These are phyloP conservation scores for Muraenolepis orangiensis DNA, from an alignment of 2,797 vertebrate species.

Conservation along the genomic window DNA sequence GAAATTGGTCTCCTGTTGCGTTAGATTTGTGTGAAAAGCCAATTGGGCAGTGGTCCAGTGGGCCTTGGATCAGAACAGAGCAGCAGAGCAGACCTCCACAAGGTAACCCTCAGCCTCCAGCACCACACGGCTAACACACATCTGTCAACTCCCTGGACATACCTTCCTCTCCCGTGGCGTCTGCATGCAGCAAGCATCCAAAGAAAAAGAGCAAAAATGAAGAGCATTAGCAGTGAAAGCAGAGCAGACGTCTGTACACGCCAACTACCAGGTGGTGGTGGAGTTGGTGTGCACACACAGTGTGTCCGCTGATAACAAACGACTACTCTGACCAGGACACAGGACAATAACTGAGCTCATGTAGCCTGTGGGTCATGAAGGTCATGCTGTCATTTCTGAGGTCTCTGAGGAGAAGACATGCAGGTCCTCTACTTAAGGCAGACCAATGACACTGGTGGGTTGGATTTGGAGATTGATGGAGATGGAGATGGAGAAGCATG, in stretches of 20 bases:
- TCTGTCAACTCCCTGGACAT: slow-evolving; percentile 57
- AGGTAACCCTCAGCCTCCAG: slow-evolving; percentile 18
- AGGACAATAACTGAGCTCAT: not conserved
- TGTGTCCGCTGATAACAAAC: not conserved
- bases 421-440: not conserved
- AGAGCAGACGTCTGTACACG: not conserved
- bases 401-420: not conserved
- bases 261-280: not conserved
- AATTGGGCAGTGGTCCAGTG: slow-evolving; percentile 34
- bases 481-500: not conserved
- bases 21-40: slow-evolving; percentile 2
- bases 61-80: slow-evolving; percentile 28
- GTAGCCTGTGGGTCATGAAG: not conserved
- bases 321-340: not conserved
- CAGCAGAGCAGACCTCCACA: slow-evolving; percentile 37
- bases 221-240: slow-evolving; percentile 56
- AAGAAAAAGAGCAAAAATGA: slow-evolving; percentile 66
- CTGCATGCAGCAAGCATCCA: slow-evolving; percentile 78
- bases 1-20: not conserved
- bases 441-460: not conserved
- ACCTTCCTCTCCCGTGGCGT: slow-evolving; percentile 76
- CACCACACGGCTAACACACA: too few species aligned
- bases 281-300: not conserved
- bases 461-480: not conserved
- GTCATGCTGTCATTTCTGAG: not conserved